Conservation (phyloP, 2,113 vertebrate genomes). For the Tautogolabrus adspersus region DNA sequence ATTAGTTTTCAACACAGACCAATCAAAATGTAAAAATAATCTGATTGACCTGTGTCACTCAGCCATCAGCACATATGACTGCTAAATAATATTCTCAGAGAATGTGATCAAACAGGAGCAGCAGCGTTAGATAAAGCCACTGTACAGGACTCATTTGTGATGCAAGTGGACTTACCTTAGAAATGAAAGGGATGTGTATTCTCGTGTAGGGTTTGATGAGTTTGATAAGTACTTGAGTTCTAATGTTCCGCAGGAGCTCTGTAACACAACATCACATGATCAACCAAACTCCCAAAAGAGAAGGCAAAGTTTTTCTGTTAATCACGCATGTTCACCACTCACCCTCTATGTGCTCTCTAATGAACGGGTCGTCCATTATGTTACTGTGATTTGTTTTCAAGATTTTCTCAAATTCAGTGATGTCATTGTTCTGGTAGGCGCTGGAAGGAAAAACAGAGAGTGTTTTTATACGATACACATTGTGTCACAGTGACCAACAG, state of each 20-base stretch:
- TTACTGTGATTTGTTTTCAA: constrained; percentile 99
- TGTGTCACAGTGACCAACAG: constrained; percentile 42
- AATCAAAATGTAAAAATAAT: not conserved
- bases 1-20: not conserved
- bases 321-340: constrained; percentile 55
- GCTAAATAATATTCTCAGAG: not conserved
- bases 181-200: constrained; percentile 99
- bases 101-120: not conserved
- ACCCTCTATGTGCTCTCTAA: constrained; percentile 99
- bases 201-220: constrained; percentile 99
- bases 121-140: not conserved
- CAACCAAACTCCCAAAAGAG: not conserved
- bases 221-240: constrained; percentile 99
- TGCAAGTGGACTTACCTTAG: constrained; percentile 88
- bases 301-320: not conserved
- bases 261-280: constrained; percentile 72
- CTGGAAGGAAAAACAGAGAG: constrained; percentile 79
- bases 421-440: constrained; percentile 99
- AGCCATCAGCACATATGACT: not conserved
- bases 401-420: constrained; percentile 99
- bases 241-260: constrained; percentile 99
- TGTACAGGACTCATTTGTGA: not conserved
- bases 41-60: not conserved
- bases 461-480: constrained; percentile 48
- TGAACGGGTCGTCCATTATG: constrained; percentile 99